A percentile compares a stretch with the other conserved stretches of the same genome.
phyloP scores from a whole-genome alignment of 2,113 vertebrate genomes.

The Casuarius casuarius region DNA sequence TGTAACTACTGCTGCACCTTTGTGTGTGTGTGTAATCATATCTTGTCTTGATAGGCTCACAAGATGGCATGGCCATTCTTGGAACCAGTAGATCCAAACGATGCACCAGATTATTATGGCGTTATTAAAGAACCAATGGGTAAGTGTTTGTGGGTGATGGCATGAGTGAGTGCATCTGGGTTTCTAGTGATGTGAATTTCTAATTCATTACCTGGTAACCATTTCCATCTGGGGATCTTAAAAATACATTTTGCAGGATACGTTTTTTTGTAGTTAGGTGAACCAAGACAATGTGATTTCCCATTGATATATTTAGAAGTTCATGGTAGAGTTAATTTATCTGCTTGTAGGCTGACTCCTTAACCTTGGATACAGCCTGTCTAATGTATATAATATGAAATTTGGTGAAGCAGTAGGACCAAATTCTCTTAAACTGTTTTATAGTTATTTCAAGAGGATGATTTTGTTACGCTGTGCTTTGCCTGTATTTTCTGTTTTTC shows the following conservation, averaged over 20 bases:
- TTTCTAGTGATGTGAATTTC: not conserved
- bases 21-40: not conserved
- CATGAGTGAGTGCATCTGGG: not conserved
- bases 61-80: conserved; percentile 99
- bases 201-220: not conserved
- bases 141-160: conserved; percentile 57
- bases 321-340: not conserved
- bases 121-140: conserved; percentile 99
- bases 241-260: not conserved
- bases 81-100: conserved; percentile 95
- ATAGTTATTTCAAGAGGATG: not conserved
- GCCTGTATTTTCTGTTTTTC: not conserved
- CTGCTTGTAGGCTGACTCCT: not conserved
- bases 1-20: not conserved
- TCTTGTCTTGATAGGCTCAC: conserved; percentile 83
- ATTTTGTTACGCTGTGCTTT: not conserved
- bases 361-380: not conserved
- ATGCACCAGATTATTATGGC: conserved; percentile 97
- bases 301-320: not conserved
- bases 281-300: not conserved
- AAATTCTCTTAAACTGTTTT: not conserved
- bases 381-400: not conserved
- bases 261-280: not conserved
- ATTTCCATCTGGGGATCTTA: not conserved
- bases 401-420: not conserved